Evolutionary conservation across 2,888 invertebrate genomes (phyloP), one percentile per base, ranked within the genome.

Genomic region (Eueremaeus valkanovi): DNA sequence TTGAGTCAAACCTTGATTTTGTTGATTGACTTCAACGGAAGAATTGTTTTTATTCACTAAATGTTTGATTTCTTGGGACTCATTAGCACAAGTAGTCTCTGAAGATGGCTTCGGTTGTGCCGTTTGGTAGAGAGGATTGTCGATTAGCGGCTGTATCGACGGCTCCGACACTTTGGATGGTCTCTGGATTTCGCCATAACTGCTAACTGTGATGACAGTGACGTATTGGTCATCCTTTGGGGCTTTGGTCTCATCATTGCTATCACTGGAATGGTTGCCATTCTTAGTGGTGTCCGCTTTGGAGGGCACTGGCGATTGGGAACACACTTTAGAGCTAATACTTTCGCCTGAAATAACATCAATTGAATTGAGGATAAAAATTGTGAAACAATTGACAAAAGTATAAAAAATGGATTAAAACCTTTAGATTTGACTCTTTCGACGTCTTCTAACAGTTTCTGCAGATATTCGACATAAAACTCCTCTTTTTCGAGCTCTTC

Each of bases 401-500:
- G 24, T 11, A 63, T 18, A 6, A 61, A 61, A 55, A 24, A 6
- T 58, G 11, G 6, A 9, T n/a, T 11, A 16, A 58, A 31, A 31
- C 33, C 63, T 33, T 33, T 63, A 18, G n/a, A 63, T 63, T 63
- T 63, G 16, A 78, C 78, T 45, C 77, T 42, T 63, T 78, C 77
- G 29, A 78, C 92, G 85, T 93, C 93, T 76, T 90, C 90, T 75
- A 94, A 84, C 79, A 93, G 85, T 78, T 91, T 88, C 83, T 93
- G 93, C 81, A 94, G 86, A 84, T 93, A 93, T 83, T 92, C 92
- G 16, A 93, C 93, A 82, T 93, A 93, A 82, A 92, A 90, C 82
- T 92, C 91, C 84, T 94, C 93, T 83, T 93, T 92, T 83, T 92
- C 92, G 79, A 94, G 86, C 84, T 93, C 93, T 83, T 92, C 92